Base-by-base conservation (phyloP, 2,888 invertebrate species). In the Oscheius myriophilus region DNA sequence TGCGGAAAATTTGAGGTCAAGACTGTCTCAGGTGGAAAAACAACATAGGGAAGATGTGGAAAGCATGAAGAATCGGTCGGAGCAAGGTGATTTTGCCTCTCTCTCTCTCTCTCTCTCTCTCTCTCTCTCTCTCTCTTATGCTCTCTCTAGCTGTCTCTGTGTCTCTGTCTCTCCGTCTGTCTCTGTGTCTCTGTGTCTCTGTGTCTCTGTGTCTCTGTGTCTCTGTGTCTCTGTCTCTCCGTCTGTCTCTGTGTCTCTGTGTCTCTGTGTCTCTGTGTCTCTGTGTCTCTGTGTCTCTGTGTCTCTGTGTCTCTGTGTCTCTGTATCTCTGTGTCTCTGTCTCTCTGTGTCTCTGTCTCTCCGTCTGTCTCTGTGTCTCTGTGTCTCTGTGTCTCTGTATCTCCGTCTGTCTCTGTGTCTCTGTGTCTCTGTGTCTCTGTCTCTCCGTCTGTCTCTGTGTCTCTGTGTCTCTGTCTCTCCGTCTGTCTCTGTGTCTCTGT, bases 41-140 rank as follows among this genome's bases (percentile, higher is more conserved):
- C 45, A 57, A 12, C 57, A 66, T 45, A 11, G 23, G 18, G 66
- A 66, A 21, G 58, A 66, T 21, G 58, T 66, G 33, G 66, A 66
- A 33, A 45, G 57, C n/a, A 52, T 72, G 70, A 72, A 71, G 54
- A 73, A 25, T 42, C 63, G 41, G 14, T 59, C 26, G 25, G 66
- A 66, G 23, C 45, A 55, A 18, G 43, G 66, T 66, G 23, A 57
- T 25, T 41, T 25, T 45, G 26, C 14, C 14, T 59, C 25, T 42
- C 25, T 25, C 46, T 59, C 14, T 45, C 11, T 45, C 12, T 23
- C 45, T 45, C 2, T 45, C 46, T 45, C 41, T 52, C 52, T 62
- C 3, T 42, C 62, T 41, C 21, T 25, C 39, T 42, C 21, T 43
- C 43, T 58, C 58, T 42, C 58, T 42, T 11, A n/a, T 18, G 3